Percentiles rank a stretch among this genome's conserved stretches.
Conservation (phyloP, 1,140 invertebrate genomes). For the Amyelois transitella region DNA sequence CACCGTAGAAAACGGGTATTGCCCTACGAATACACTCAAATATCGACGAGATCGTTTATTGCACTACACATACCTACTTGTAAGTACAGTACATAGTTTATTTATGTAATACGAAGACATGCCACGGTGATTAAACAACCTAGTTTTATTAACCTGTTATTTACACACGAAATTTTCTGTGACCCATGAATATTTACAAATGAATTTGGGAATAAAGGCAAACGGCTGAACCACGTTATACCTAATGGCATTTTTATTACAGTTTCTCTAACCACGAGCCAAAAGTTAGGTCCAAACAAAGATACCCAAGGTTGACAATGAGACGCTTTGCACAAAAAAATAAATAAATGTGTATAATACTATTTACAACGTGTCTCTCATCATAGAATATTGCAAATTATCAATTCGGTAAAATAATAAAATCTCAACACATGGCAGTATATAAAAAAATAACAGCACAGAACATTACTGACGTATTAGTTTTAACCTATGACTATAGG, state of each 20-base stretch:
- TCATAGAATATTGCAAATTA: background rate
- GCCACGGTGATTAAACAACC: background rate
- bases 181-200: conserved; percentile 38
- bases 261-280: conserved; percentile 6
- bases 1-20: conserved; percentile 25
- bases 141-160: conserved; percentile 23
- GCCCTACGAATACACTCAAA: conserved; percentile 14
- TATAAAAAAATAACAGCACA: background rate
- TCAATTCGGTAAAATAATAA: conserved; percentile 8
- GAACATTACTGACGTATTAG: background rate
- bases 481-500: background rate
- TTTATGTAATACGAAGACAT: background rate
- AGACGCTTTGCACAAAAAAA: conserved; percentile 15
- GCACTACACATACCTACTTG: conserved; percentile 30
- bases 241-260: background rate
- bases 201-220: conserved; percentile 3
- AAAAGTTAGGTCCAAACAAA: conserved; percentile 28
- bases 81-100: background rate
- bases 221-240: background rate
- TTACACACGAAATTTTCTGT: conserved; percentile 35
- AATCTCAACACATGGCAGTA: conserved; percentile 1
- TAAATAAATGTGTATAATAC: conserved; percentile 26
- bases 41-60: conserved; percentile 48
- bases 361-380: conserved; percentile 22
- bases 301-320: conserved; percentile 40